These are phyloP conservation scores for Eurytoma californica DNA, from an alignment of 2,888 invertebrate genomes.

Conservation along the genomic window DNA sequence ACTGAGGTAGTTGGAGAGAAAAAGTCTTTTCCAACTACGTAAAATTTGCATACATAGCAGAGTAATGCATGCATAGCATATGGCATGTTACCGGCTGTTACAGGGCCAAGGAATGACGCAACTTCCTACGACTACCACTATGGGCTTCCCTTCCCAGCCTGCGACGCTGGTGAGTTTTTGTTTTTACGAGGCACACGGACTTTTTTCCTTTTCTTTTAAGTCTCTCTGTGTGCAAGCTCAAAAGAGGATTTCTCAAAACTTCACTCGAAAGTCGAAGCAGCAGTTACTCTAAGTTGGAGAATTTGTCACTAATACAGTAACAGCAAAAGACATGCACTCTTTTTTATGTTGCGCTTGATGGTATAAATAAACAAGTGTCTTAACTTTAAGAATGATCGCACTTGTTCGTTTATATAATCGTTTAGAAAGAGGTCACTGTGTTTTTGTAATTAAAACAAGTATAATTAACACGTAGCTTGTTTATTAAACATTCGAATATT, in stretches of 20 bases:
- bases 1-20: constrained; percentile 36
- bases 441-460: constrained; percentile 22
- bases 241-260: constrained; percentile 24
- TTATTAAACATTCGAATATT: constrained; percentile 28
- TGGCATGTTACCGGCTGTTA: constrained; percentile 73
- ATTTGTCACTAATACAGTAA: constrained; percentile 52
- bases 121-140: constrained; percentile 70
- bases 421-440: neutral
- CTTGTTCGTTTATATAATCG: constrained; percentile 1
- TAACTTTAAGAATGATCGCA: neutral
- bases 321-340: constrained; percentile 25
- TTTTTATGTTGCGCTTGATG: constrained; percentile 12
- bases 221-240: constrained; percentile 21
- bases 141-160: constrained; percentile 69
- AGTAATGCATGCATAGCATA: constrained; percentile 73
- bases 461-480: constrained; percentile 36
- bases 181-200: constrained; percentile 9
- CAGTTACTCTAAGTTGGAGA: constrained; percentile 20
- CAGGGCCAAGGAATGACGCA: constrained; percentile 76
- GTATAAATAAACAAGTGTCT: constrained; percentile 10
- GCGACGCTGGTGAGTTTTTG: constrained; percentile 71
- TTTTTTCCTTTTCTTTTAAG: neutral
- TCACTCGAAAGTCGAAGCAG: constrained; percentile 22
- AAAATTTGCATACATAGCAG: constrained; percentile 57
- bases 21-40: constrained; percentile 32